Evolutionary conservation across 2,888 invertebrate species (phyloP).

Genomic region (Drosophila rellima): DNA sequence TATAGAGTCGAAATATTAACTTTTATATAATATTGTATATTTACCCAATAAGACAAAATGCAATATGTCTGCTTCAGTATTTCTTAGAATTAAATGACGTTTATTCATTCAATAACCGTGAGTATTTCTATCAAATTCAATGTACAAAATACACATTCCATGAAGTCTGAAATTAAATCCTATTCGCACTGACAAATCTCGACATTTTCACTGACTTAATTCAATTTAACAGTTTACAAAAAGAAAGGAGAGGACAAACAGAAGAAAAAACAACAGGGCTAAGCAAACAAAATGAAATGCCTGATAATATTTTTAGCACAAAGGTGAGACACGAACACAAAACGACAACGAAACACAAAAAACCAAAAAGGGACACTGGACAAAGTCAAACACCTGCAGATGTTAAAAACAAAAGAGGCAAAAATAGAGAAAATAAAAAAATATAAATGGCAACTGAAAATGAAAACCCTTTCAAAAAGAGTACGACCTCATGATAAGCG

Average conservation of each 20-base stretch:
- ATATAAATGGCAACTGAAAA: conserved; percentile 15
- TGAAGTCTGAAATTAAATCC: conserved; percentile 57
- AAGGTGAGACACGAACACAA: conserved; percentile 25
- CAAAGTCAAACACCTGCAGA: conserved; percentile 74
- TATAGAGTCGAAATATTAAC: no score
- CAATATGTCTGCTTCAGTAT: not conserved
- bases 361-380: conserved; percentile 36
- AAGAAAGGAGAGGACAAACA: not conserved
- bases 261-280: conserved; percentile 38
- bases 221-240: conserved; percentile 62
- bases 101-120: conserved; percentile 30
- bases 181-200: conserved; percentile 56
- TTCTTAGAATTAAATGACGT: not conserved
- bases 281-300: conserved; percentile 49
- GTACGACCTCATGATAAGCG: conserved; percentile 60
- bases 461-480: conserved; percentile 42
- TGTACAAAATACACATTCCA: conserved; percentile 42
- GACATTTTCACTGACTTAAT: conserved; percentile 66
- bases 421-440: conserved; percentile 22
- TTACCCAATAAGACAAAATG: not conserved
- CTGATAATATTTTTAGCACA: conserved; percentile 63
- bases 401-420: conserved; percentile 42
- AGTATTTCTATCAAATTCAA: conserved; percentile 41
- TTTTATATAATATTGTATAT: no score
- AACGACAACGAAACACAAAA: conserved; percentile 20